These are phyloP conservation scores for Notarius lentiginosus DNA, from an alignment of 2,113 vertebrate species.

Conservation along the genomic window DNA sequence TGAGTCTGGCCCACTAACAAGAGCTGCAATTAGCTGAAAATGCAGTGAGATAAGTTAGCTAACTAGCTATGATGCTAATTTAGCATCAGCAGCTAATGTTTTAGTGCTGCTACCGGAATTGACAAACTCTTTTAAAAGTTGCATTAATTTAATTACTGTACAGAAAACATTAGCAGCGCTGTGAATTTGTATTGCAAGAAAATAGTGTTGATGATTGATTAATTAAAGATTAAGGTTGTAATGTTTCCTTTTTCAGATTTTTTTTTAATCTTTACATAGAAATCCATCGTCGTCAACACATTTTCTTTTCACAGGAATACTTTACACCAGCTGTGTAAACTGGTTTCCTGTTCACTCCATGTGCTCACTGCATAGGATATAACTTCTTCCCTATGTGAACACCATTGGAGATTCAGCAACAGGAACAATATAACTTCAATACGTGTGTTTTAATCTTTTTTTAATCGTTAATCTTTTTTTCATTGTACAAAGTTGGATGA, in stretches of 20 bases:
- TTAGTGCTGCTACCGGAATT: neutral
- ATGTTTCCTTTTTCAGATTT: neutral
- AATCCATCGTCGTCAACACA: neutral
- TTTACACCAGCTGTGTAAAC: neutral
- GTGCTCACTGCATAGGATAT: neutral
- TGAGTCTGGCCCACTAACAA: neutral
- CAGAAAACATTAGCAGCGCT: neutral
- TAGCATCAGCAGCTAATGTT: neutral
- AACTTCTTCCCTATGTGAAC: neutral
- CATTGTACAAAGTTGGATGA: neutral
- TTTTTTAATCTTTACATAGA: neutral
- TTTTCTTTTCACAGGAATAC: neutral
- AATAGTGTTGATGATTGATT: neutral
- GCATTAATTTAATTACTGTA: neutral
- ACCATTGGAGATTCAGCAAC: neutral
- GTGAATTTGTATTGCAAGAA: neutral
- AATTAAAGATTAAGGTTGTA: neutral
- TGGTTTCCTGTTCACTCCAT: neutral
- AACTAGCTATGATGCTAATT: neutral
- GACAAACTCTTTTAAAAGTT: neutral
- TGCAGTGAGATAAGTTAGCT: neutral
- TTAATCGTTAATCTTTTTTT: neutral
- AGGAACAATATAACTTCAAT: neutral
- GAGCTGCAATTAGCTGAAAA: neutral
- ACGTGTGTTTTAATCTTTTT: neutral